A percentile compares a stretch with the other conserved stretches of the same genome.
Evolutionary conservation across 2,888 invertebrate species (phyloP).

Genomic region (Ormyrus nitidulus): DNA sequence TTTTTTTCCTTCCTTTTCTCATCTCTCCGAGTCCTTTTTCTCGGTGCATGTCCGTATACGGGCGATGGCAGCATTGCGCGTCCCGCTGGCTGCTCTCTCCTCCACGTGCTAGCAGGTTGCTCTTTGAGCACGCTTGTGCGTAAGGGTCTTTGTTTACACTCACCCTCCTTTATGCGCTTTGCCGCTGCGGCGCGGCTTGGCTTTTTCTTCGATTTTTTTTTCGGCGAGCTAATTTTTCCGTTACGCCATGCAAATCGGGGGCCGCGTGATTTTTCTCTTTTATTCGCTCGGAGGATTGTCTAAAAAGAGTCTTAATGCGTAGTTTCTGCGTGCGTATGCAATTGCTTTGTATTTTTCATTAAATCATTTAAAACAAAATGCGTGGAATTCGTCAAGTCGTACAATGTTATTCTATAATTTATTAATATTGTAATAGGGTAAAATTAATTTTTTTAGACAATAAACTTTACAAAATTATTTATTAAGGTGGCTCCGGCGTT

Average conservation of each 20-base stretch:
- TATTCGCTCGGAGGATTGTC: not conserved
- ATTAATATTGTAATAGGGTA: too few relatives aligned
- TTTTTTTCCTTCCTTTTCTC: not conserved
- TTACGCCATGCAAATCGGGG: constrained; percentile 36
- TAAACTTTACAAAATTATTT: too few relatives aligned
- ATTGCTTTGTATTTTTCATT: too few relatives aligned
- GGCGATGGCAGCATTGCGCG: not conserved
- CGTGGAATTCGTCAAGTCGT: too few relatives aligned
- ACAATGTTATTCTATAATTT: too few relatives aligned
- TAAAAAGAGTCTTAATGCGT: not conserved
- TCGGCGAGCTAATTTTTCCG: constrained; percentile 26
- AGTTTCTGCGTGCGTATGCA: too few relatives aligned
- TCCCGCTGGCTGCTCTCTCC: not conserved
- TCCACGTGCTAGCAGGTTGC: constrained; percentile 43
- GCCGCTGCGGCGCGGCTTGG: not conserved
- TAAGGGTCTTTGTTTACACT: constrained; percentile 39
- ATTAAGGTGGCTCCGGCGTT: too few relatives aligned
- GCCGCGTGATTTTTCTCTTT: constrained; percentile 4
- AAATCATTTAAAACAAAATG: too few relatives aligned
- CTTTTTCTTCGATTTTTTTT: constrained; percentile 15
- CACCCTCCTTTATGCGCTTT: constrained; percentile 21
- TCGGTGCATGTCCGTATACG: not conserved
- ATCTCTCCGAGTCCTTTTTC: not conserved
- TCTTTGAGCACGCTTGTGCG: not conserved
- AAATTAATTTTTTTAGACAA: too few relatives aligned